Evolutionary conservation across 2,888 invertebrate genomes (phyloP).

Genomic region (Orthonevra nobilis): DNA sequence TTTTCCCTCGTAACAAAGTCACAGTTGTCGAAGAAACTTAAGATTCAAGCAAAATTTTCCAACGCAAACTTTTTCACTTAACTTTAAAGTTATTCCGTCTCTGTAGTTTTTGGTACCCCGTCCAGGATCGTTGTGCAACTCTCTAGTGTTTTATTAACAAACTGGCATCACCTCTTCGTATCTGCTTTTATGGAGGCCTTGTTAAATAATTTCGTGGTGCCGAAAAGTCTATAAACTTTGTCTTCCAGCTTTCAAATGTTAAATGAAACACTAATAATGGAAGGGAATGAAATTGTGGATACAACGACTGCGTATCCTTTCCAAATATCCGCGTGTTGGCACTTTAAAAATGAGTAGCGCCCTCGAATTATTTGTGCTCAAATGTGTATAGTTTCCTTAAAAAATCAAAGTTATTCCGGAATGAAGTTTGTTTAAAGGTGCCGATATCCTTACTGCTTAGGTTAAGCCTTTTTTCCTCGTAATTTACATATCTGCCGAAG

Average conservation of each 20-base stretch:
- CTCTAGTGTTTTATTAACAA: conserved; percentile 45
- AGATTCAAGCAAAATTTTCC: conserved; percentile 47
- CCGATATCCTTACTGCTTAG: conserved; percentile 2
- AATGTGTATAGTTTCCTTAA: no score
- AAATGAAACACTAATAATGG: conserved; percentile 11
- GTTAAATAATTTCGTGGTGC: conserved; percentile 43
- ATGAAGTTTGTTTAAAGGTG: no score
- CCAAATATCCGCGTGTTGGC: conserved; percentile 3
- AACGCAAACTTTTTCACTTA: conserved; percentile 66
- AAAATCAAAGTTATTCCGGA: no score
- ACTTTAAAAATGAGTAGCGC: conserved; percentile 28
- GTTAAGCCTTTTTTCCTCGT: conserved; percentile 13
- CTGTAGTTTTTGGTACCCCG: neutral
- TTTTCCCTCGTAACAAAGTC: conserved; percentile 57
- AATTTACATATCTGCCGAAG: conserved; percentile 12
- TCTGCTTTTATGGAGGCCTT: conserved; percentile 11
- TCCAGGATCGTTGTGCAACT: neutral
- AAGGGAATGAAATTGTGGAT: neutral
- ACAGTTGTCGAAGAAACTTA: conserved; percentile 63
- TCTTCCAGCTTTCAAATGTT: conserved; percentile 12
- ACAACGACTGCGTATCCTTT: no score
- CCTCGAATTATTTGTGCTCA: no score
- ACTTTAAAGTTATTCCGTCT: conserved; percentile 60
- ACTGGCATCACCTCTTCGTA: conserved; percentile 32
- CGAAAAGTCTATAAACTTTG: conserved; percentile 52